Conservation (phyloP, 2,888 invertebrate genomes). For the Limnephilus auricula region DNA sequence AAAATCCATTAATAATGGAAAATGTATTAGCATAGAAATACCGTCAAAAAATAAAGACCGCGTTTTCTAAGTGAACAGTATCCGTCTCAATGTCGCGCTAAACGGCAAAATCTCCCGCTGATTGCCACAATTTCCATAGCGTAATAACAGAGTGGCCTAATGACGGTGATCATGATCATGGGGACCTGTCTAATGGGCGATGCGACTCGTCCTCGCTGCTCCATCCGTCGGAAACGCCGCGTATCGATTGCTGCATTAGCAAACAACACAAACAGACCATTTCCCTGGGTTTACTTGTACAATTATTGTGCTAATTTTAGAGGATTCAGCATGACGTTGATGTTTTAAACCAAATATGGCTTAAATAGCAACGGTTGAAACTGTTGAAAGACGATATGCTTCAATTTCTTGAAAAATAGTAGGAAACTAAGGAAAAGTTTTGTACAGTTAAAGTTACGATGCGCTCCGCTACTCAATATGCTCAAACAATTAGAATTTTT, state of each 20-base stretch:
- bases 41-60: not conserved
- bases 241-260: conserved; percentile 65
- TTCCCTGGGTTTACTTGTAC: not conserved
- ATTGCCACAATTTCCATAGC: conserved; percentile 31
- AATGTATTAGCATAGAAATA: not conserved
- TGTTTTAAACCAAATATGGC: not conserved
- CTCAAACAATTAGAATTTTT: no score
- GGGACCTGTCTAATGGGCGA: conserved; percentile 6
- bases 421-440: no score
- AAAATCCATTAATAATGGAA: not conserved
- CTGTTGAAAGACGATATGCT: no score
- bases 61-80: not conserved
- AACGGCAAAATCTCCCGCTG: conserved; percentile 21
- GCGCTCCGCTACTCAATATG: no score
- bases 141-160: conserved; percentile 44
- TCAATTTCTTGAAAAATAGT: no score
- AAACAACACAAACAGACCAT: conserved; percentile 53
- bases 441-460: no score
- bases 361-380: no score
- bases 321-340: not conserved
- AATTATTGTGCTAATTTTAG: not conserved
- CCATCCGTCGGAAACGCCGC: conserved; percentile 52
- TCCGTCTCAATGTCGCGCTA: not conserved
- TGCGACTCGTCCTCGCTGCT: not conserved
- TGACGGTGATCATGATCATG: conserved; percentile 26